Conservation (phyloP, 1,140 invertebrate species). For the Ceratoteleas bidentatus region DNA sequence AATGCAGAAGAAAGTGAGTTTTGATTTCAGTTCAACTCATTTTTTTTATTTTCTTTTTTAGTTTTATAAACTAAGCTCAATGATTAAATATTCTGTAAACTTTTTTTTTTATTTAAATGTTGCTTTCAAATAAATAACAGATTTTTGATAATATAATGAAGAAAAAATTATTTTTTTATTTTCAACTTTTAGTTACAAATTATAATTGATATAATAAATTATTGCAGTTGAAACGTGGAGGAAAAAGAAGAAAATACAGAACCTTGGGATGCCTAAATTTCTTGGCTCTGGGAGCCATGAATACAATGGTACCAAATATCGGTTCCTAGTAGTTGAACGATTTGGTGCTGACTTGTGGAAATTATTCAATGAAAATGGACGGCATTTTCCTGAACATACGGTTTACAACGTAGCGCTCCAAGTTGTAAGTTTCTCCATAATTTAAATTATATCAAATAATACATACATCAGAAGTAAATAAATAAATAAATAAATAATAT, state of each 20-base stretch:
- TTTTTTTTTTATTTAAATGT: background rate
- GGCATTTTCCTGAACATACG: slow-evolving; percentile 86
- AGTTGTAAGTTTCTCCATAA: slow-evolving; percentile 91
- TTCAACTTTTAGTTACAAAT: background rate
- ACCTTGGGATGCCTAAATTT: slow-evolving; percentile 93
- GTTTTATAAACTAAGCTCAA: background rate
- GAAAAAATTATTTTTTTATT: background rate
- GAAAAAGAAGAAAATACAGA: slow-evolving; percentile 86
- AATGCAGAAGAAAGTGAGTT: slow-evolving; percentile 89
- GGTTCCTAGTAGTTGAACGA: slow-evolving; percentile 95
- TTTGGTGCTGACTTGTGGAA: slow-evolving; percentile 95
- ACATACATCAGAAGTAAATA: too few relatives aligned
- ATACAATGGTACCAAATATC: slow-evolving; percentile 88
- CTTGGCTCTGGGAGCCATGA: slow-evolving; percentile 91
- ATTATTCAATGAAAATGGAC: slow-evolving; percentile 87
- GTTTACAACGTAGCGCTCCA: slow-evolving; percentile 91
- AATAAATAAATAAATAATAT: too few relatives aligned
- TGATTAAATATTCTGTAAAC: background rate
- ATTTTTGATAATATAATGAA: background rate
- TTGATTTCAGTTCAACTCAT: slow-evolving; percentile 26
- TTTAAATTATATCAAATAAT: too few relatives aligned
- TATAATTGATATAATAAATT: background rate
- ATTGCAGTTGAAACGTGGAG: slow-evolving; percentile 89
- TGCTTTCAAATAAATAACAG: background rate
- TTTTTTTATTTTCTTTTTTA: too few relatives aligned